Evolutionary conservation across 37 sponge, comb jelly and placozoan genomes (phyloP).

Genomic region (Ianthella basta): DNA sequence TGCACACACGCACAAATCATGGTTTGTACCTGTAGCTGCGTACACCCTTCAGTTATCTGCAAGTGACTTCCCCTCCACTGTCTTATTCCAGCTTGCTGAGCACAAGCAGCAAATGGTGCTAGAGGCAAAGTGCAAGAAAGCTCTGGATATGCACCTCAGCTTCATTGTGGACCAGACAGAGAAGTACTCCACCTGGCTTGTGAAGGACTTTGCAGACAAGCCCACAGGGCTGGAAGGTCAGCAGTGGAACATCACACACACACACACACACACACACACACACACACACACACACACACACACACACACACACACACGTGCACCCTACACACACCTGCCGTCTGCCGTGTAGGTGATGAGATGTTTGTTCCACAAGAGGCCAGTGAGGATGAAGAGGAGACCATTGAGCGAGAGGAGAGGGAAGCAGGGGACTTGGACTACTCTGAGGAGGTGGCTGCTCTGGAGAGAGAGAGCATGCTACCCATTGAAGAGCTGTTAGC

Average conservation of each 20-base stretch:
- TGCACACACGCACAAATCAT: background rate
- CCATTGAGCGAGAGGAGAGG: slow-evolving; percentile 82
- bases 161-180: slow-evolving; percentile 95
- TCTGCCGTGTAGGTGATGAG: background rate
- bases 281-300: background rate
- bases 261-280: background rate
- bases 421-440: slow-evolving; percentile 68
- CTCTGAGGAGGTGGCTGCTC: slow-evolving; percentile 67
- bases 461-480: slow-evolving; percentile 86
- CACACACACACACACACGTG: background rate
- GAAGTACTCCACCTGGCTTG: slow-evolving; percentile 95
- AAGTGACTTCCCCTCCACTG: background rate
- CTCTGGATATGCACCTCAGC: slow-evolving; percentile 89
- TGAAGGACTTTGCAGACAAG: slow-evolving; percentile 66
- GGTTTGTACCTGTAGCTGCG: background rate
- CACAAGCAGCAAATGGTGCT: slow-evolving; percentile 79
- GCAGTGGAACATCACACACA: background rate
- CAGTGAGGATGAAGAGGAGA: slow-evolving; percentile 85
- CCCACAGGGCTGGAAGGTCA: background rate
- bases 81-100: slow-evolving; percentile 61
- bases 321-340: background rate
- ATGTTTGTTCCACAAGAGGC: slow-evolving; percentile 52
- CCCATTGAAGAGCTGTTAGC: slow-evolving; percentile 81
- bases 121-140: slow-evolving; percentile 84
- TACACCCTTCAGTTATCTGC: background rate